Conservation (phyloP, 2,888 invertebrate species). For the Pantelozetes paolii region DNA sequence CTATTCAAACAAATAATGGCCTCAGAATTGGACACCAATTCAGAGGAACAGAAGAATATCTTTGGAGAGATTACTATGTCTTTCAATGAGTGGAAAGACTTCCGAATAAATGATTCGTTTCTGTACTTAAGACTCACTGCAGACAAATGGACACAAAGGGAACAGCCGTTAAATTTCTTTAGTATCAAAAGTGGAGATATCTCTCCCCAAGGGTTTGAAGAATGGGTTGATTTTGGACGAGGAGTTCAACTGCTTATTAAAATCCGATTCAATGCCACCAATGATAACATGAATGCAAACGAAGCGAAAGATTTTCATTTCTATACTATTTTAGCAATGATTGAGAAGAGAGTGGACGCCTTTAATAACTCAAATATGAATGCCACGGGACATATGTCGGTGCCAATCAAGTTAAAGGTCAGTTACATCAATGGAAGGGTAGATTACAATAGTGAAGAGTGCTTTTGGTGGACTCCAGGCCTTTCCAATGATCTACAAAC, state of each 20-base stretch:
- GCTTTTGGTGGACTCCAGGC: no score
- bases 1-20: no score
- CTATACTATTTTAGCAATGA: neutral
- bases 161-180: neutral
- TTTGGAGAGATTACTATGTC: no score
- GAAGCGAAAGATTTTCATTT: neutral
- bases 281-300: neutral
- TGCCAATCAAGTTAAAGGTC: neutral
- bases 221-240: neutral
- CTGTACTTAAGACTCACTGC: no score
- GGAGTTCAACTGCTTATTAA: neutral
- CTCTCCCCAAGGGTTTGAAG: neutral
- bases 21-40: no score
- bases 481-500: no score
- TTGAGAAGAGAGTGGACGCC: neutral
- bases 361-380: no score
- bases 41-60: no score
- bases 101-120: no score
- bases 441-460: no score
- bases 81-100: no score
- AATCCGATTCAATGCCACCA: neutral
- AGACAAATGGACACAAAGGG: no score
- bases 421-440: neutral
- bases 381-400: neutral
- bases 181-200: neutral